Evolutionary conservation across 2,797 vertebrate species (phyloP).

Genomic region (Myotis myotis): DNA sequence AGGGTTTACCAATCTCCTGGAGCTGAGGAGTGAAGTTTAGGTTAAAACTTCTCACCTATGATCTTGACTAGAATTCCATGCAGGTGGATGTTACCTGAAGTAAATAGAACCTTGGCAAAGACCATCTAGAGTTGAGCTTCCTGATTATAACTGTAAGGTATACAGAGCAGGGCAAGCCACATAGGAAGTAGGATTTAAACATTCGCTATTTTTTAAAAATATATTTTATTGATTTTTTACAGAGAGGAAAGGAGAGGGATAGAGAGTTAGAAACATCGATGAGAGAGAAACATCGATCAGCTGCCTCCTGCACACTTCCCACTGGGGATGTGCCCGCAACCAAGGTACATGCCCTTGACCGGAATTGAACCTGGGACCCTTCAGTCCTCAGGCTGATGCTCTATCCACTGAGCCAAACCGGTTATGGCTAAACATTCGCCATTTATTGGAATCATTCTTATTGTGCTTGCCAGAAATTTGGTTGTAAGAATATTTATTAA

Average conservation of each 20-base stretch:
- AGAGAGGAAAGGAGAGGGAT: too few species aligned
- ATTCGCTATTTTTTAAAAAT: neutral
- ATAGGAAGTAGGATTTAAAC: fast-evolving
- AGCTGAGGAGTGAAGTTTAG: neutral
- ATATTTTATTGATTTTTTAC: too few species aligned
- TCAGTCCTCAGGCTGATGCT: too few species aligned
- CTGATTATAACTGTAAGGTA: neutral
- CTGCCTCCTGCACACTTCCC: too few species aligned
- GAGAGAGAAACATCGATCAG: too few species aligned
- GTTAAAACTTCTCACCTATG: neutral
- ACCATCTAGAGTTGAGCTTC: fast-evolving
- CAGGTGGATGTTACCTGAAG: neutral
- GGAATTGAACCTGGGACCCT: too few species aligned
- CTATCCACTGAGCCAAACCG: too few species aligned
- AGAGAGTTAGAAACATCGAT: too few species aligned
- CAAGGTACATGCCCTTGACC: too few species aligned
- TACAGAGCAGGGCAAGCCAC: neutral
- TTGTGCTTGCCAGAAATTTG: neutral
- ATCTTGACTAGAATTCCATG: neutral
- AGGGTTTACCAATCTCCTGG: neutral
- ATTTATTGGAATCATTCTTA: neutral
- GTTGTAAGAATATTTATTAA: neutral
- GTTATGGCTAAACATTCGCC: neutral
- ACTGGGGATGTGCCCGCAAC: too few species aligned
- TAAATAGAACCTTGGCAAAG: neutral